Evolutionary conservation across 2,797 vertebrate species (phyloP).

Genomic region (Aldrovandia affinis): DNA sequence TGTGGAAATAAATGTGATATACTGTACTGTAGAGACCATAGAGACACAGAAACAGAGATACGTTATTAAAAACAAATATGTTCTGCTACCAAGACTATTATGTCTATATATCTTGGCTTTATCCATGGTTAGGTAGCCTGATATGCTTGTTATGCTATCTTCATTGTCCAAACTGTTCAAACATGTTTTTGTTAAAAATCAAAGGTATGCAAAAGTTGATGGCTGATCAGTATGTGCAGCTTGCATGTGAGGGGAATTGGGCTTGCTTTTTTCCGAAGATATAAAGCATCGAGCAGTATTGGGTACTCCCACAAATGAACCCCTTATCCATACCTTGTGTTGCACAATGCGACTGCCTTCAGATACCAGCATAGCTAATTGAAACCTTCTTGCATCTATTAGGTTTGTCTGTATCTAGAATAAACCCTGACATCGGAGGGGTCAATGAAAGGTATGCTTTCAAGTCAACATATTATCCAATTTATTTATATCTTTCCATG

Average conservation of each 20-base stretch:
- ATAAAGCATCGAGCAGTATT: neutral
- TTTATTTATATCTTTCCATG: conserved; percentile 33
- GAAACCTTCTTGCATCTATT: neutral
- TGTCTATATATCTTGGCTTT: neutral
- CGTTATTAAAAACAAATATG: neutral
- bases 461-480: conserved; percentile 21
- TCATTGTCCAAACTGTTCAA: neutral
- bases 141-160: no score
- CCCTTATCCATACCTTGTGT: neutral
- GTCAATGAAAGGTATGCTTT: conserved; percentile 31
- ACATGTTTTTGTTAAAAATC: neutral
- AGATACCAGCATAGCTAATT: neutral
- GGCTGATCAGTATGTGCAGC: no score
- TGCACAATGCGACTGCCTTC: neutral
- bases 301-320: neutral
- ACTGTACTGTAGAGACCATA: neutral
- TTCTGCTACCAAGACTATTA: neutral
- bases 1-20: neutral
- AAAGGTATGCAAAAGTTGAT: neutral
- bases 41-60: neutral
- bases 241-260: neutral
- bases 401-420: neutral
- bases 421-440: neutral
- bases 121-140: no score
- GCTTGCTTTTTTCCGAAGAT: neutral